Conservation (phyloP, 2,113 vertebrate genomes). For the Perccottus glenii region DNA sequence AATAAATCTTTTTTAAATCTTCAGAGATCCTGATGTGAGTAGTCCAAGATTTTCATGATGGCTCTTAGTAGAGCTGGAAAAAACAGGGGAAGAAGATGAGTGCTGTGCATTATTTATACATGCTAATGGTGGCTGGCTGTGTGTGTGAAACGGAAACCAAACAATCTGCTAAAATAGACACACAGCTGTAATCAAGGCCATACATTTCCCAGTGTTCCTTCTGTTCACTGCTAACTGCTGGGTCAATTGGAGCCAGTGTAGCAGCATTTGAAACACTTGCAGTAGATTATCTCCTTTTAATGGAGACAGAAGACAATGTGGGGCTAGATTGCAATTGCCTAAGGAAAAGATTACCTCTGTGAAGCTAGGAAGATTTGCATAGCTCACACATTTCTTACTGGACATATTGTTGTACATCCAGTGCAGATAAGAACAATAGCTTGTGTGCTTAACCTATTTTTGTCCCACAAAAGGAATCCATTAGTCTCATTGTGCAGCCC, state of each 20-base stretch:
- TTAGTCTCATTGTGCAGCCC: slow-evolving; percentile 71
- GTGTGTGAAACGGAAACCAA: slow-evolving; percentile 90
- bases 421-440: slow-evolving; percentile 63
- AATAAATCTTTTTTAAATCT: slow-evolving; percentile 99
- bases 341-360: slow-evolving; percentile 59
- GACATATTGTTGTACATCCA: slow-evolving; percentile 38
- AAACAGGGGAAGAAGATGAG: slow-evolving; percentile 60
- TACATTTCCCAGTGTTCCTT: slow-evolving; percentile 89
- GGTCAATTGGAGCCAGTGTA: slow-evolving; percentile 95
- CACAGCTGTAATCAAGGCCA: slow-evolving; percentile 93
- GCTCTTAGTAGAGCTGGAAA: slow-evolving; percentile 97
- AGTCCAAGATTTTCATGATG: slow-evolving; percentile 92
- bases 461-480: slow-evolving; percentile 71
- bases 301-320: slow-evolving; percentile 72
- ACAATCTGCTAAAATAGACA: slow-evolving; percentile 93
- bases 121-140: slow-evolving; percentile 95
- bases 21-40: slow-evolving; percentile 96
- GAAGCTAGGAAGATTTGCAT: slow-evolving; percentile 31
- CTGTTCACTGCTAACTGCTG: slow-evolving; percentile 86
- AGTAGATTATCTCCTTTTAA: slow-evolving; percentile 81
- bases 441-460: slow-evolving; percentile 63
- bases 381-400: slow-evolving; percentile 41
- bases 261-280: slow-evolving; percentile 88
- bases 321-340: slow-evolving; percentile 47
- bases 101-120: slow-evolving; percentile 98